phyloP scores from a whole-genome alignment of 2,797 vertebrate genomes.

The Artibeus lituratus region DNA sequence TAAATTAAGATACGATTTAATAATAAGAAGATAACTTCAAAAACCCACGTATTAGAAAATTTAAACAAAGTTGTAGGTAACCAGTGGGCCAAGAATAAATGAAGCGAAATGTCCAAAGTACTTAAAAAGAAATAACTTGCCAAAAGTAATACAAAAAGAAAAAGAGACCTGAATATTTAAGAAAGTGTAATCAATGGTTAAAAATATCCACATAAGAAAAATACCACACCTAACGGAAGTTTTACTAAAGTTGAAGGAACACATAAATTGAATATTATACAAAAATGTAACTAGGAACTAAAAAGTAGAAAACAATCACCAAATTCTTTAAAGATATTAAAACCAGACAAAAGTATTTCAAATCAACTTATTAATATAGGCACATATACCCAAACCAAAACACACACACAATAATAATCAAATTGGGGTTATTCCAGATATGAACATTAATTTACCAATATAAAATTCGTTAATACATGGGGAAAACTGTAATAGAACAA shows the following conservation, averaged over 20 bases:
- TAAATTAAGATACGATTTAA: neutral
- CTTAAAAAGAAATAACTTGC: neutral
- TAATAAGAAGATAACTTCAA: neutral
- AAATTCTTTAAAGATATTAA: neutral
- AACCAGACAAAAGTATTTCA: neutral
- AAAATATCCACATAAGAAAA: neutral
- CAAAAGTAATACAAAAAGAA: neutral
- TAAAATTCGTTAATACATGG: neutral
- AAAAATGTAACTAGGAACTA: neutral
- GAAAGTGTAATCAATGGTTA: neutral
- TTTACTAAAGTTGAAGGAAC: neutral
- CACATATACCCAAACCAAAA: neutral
- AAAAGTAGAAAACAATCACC: neutral
- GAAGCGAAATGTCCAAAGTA: neutral
- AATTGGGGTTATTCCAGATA: neutral
- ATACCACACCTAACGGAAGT: neutral
- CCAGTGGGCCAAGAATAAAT: neutral
- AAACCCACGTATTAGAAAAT: neutral
- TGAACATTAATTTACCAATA: neutral
- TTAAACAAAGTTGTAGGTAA: neutral
- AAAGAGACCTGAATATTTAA: neutral
- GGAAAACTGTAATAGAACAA: no score
- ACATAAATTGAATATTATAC: neutral
- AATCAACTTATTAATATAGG: neutral
- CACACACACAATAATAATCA: neutral